phyloP scores from a whole-genome alignment of 2,113 vertebrate species.

The Gymnocephalus cernua region DNA sequence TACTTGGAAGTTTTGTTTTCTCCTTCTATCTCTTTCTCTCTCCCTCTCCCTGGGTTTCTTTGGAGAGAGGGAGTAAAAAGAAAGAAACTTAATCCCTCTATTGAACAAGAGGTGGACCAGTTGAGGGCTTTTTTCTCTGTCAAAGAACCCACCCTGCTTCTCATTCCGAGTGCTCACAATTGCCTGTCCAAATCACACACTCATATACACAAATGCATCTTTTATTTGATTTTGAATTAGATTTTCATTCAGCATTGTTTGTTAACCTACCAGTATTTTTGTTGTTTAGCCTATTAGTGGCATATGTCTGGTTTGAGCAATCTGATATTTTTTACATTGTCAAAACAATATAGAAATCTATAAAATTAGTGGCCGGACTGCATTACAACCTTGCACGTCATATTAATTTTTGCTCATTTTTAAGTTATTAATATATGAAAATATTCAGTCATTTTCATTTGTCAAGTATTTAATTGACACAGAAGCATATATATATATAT shows the following conservation, averaged over 20 bases:
- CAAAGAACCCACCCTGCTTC: constrained; percentile 56
- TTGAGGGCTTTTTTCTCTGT: constrained; percentile 62
- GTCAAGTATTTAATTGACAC: too few species aligned
- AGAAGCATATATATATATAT: too few species aligned
- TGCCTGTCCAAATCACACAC: constrained; percentile 24
- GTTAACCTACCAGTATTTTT: background rate
- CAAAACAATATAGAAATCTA: too few species aligned
- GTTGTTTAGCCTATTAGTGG: background rate
- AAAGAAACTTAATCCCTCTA: constrained; percentile 82
- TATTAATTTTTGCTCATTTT: too few species aligned
- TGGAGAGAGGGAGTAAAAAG: constrained; percentile 57
- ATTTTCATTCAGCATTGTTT: constrained; percentile 5
- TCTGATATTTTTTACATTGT: background rate
- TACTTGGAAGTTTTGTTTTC: constrained; percentile 27
- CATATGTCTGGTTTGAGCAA: background rate
- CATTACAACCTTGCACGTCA: too few species aligned
- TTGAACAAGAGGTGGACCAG: constrained; percentile 75
- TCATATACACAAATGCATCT: background rate
- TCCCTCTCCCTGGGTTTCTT: constrained; percentile 55
- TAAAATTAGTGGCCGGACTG: too few species aligned
- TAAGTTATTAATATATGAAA: too few species aligned
- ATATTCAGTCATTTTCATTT: too few species aligned
- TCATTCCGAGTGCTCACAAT: constrained; percentile 41
- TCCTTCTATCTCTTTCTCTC: constrained; percentile 37
- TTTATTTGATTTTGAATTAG: background rate